These are phyloP conservation scores for Ceratina australensis DNA, from an alignment of 1,140 invertebrate species.

Conservation along the genomic window DNA sequence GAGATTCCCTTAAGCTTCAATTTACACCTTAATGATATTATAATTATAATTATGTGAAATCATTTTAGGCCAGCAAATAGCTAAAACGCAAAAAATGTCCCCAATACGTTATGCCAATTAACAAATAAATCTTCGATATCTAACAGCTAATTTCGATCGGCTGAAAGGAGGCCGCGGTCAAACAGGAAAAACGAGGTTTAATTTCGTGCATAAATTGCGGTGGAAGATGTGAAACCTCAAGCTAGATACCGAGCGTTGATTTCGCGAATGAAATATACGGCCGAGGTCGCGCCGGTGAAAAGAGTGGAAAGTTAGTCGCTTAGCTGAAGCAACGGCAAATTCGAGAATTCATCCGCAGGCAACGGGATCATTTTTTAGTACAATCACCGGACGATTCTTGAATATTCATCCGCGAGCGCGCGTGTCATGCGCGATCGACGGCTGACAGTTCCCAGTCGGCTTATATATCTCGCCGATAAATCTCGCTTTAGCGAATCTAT, in stretches of 20 bases:
- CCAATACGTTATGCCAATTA: too few relatives aligned
- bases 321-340: neutral
- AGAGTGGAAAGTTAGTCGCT: neutral
- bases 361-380: slow-evolving; percentile 20
- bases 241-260: neutral
- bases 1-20: too few relatives aligned
- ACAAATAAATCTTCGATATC: too few relatives aligned
- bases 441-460: slow-evolving; percentile 5
- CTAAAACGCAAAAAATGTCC: too few relatives aligned
- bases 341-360: slow-evolving; percentile 8
- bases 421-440: slow-evolving; percentile 3
- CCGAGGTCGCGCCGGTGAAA: neutral
- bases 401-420: slow-evolving; percentile 4
- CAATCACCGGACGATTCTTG: slow-evolving; percentile 10
- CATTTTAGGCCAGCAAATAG: too few relatives aligned
- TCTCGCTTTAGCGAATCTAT: slow-evolving; percentile 22
- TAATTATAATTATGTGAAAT: too few relatives aligned
- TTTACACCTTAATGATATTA: too few relatives aligned
- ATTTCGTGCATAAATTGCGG: too few relatives aligned
- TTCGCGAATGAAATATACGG: neutral
- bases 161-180: too few relatives aligned
- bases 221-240: too few relatives aligned
- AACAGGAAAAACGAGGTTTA: too few relatives aligned
- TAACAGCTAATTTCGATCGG: too few relatives aligned
- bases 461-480: slow-evolving; percentile 31